phyloP scores from a whole-genome alignment of 2,113 vertebrate species.

The Monopterus albus region DNA sequence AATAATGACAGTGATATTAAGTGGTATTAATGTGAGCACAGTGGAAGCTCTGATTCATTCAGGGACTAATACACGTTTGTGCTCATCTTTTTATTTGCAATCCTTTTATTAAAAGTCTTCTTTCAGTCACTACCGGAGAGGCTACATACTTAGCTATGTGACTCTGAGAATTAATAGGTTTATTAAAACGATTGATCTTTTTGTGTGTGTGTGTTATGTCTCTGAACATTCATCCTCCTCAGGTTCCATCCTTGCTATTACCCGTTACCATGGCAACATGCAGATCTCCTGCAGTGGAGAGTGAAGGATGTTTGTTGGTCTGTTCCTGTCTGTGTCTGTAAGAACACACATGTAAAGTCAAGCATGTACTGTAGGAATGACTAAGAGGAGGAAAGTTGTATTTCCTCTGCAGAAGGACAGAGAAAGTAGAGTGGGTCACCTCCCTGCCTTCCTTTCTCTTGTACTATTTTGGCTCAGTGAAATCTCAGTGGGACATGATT shows the following conservation, averaged over 20 bases:
- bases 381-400: not conserved
- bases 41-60: conserved; percentile 9
- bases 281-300: not conserved
- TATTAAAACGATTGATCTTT: conserved; percentile 19
- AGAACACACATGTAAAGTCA: not conserved
- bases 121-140: conserved; percentile 10
- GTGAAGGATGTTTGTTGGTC: not conserved
- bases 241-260: not conserved
- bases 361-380: not conserved
- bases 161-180: not conserved
- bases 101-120: conserved; percentile 20
- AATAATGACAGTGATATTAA: conserved; percentile 63
- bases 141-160: not conserved
- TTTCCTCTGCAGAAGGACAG: conserved; percentile 29
- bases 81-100: conserved; percentile 35
- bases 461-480: conserved; percentile 53
- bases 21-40: conserved; percentile 28
- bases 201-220: conserved; percentile 2
- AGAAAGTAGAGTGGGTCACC: conserved; percentile 69
- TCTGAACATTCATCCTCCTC: conserved; percentile 17
- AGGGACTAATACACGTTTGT: conserved; percentile 26
- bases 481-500: conserved; percentile 41
- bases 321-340: not conserved
- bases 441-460: conserved; percentile 30
- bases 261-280: conserved; percentile 64